Base-by-base conservation (phyloP, 37 sponge, comb jelly and placozoan genomes). In the Ianthella basta region DNA sequence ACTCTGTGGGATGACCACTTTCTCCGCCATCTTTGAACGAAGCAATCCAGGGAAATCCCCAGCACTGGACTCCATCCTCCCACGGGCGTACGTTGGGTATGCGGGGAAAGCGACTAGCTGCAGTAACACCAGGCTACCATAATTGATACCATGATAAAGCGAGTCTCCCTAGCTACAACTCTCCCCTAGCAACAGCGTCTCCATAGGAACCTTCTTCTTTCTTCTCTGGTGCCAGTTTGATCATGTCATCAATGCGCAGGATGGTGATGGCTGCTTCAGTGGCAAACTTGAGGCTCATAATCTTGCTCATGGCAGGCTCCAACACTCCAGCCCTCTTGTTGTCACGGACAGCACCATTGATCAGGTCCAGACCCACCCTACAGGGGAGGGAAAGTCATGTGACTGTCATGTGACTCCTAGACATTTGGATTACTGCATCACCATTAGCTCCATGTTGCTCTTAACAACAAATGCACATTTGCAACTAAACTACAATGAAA, bases 221-320 rank as follows among this genome's bases (percentile, higher is more conserved):
- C 68, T 63, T 60, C 61, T 95, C 96, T 0, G 95, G 99, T 80
- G 89, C 94, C 12, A 97, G 57, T 77, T 99, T 99, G 85, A 96
- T 99, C 96, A 96, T 91, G 88, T 96, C 99, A 61, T 99, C 99
- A 56, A 99, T 99, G 23, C 97, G 83, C 12, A 99, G 91, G 79
- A 96, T 96, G 37, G 99, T 99, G 55, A 99, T 99, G 84, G 99
- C 99, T 4, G 99, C 99, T 41, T 99, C 99, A 32, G 99, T 97
- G 39, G 99, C 99, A 88, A 99, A 99, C 94, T 99, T 99, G 79
- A 99, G 72, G 54, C 94, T 92, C 92, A 96, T 99, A 23, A 97
- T 85, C 79, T 99, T 99, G 86, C 93, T 92, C 73, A 97, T 81
- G 18, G 91, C 91, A 21, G 99, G 99, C 87, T 99, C 99, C 63